Evolutionary conservation across 1,140 invertebrate genomes (phyloP), one percentile per base, ranked within the genome.

Genomic region (Mesaphorura yosii): DNA sequence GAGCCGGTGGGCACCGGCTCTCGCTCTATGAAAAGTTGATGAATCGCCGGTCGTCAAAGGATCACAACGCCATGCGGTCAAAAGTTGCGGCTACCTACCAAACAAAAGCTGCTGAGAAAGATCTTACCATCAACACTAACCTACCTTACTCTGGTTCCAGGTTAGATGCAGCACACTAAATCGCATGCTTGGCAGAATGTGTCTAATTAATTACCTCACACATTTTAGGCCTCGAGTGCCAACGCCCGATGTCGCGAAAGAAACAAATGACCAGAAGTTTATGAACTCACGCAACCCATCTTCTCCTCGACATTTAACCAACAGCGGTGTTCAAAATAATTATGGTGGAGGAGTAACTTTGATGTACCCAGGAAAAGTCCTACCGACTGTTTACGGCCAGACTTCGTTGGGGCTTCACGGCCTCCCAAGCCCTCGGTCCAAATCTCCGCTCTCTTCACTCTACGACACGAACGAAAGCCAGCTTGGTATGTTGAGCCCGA

Each of bases 181-280:
- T 23, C 15, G 27, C 27, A 22, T 49, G 2, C 23, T 48, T 34
- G n/a, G n/a, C 17, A 42, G 20, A 19, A 3, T 20, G 27, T 22
- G 25, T 23, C 25, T 5, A 45, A 45, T 54, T 1, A 39, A 28
- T 37, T 40, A 10, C 31, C 10, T 10, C 22, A 17, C n/a, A 17
- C n/a, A 37, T 40, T 48, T 6, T n/a, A 75, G 85, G 42, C 85
- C 86, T 1, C 74, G 86, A 39, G 87, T 89, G 50, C 86, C 86
- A 25, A 88, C 86, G 2, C 86, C 86, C 0, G 86, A 88, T 66
- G 83, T 86, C 1, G 79, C 82, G 14, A 86, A 84, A 67, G 83
- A 86, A 66, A 74, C 83, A n/a, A n/a, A n/a, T n/a, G n/a, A n/a
- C n/a, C n/a, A n/a, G n/a, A n/a, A n/a, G n/a, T n/a, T n/a, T n/a